Evolutionary conservation across 2,888 invertebrate genomes (phyloP), one percentile per base, ranked within the genome.

Genomic region (Mystacides longicornis): DNA sequence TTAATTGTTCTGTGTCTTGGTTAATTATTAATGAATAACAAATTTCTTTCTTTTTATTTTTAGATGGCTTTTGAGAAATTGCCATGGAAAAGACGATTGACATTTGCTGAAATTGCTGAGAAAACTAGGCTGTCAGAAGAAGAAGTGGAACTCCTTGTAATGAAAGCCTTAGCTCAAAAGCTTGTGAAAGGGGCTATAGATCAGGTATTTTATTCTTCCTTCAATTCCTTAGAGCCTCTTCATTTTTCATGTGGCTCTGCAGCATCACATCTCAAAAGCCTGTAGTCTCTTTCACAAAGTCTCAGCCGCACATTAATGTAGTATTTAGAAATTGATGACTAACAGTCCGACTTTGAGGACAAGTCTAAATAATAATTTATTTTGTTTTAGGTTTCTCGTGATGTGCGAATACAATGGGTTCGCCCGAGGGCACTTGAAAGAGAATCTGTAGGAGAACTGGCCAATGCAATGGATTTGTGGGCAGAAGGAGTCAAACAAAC

Each of bases 61-160:
- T 74, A 92, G 87, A 94, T 98, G 93, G 95, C 98, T 0, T 95
- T 98, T 68, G 92, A 91, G 68, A 84, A 96, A 51, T 87, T 94
- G 0, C 90, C 95, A 0, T 91, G 91, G 50, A 85, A 92, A 63
- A 78, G 89, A 55, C 87, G 90, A 66, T 77, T 99, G 55, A 83
- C 91, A 0, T 99, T 99, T 73, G 79, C 81, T 1, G 96, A 97
- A 69, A 96, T 99, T 53, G 85, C 96, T 0, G 75, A 79, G 23
- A 91, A 91, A 67, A 92, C 96, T 2, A 81, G 88, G 62, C 76
- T 97, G 55, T 90, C 91, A 0, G 72, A 84, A 0, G 85, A 88
- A 63, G 89, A 93, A 68, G 93, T 99, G 19, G 99, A 99, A 69
- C 78, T 95, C 60, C 76, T 99, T 46, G 93, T 99, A 1, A 99